These are phyloP conservation scores for Anabas testudineus DNA, from an alignment of 2,797 vertebrate species.

Conservation along the genomic window DNA sequence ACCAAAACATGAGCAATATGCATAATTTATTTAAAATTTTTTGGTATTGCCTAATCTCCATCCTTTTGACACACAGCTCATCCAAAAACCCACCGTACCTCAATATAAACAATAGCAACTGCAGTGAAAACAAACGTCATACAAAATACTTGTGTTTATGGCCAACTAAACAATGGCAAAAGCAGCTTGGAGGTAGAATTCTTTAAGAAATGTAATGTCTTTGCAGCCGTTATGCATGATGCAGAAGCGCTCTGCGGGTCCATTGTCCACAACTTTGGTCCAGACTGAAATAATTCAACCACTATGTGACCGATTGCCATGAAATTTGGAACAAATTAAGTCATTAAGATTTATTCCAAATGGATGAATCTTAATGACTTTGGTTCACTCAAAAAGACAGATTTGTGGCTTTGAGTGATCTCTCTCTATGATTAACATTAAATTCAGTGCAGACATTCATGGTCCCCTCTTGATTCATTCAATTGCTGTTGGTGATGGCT, in stretches of 20 bases:
- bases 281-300: not conserved
- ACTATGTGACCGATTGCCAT: not conserved
- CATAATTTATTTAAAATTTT: constrained; percentile 8
- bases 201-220: not conserved
- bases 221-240: not conserved
- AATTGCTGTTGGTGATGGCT: not conserved
- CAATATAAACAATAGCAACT: constrained; percentile 62
- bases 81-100: constrained; percentile 11
- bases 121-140: constrained; percentile 54
- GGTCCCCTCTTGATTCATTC: not conserved
- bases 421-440: not conserved
- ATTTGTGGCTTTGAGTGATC: not conserved
- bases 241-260: not conserved
- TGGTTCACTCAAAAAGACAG: not conserved
- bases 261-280: not conserved
- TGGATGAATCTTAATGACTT: not conserved
- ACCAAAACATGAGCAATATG: constrained; percentile 35
- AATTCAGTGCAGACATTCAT: not conserved
- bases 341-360: not conserved
- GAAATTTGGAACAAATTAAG: not conserved
- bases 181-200: constrained; percentile 3
- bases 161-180: not conserved
- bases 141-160: constrained; percentile 58
- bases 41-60: constrained; percentile 16
- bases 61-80: constrained; percentile 13